A percentile compares a stretch with the other conserved stretches of the same genome.
Evolutionary conservation across 2,888 invertebrate species (phyloP).

Genomic region (Dichetophora obliterata): DNA sequence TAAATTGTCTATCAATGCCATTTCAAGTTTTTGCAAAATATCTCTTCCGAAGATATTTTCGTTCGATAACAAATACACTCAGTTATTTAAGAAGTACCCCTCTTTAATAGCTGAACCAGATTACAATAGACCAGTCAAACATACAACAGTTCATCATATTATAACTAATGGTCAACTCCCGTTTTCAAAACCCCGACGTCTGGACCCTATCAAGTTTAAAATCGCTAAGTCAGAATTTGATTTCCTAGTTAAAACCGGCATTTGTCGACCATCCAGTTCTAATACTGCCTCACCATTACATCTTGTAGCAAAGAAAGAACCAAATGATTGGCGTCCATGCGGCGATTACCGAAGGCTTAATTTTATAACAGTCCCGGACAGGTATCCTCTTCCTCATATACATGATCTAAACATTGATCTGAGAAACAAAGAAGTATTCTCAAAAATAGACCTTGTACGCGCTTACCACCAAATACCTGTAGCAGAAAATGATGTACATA

Average conservation of each 20-base stretch:
- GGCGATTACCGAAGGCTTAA: constrained; percentile 23
- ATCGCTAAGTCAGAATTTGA: too few species aligned
- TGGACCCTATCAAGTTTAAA: too few species aligned
- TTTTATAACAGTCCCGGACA: background rate
- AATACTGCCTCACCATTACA: constrained; percentile 7
- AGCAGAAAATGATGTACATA: too few species aligned
- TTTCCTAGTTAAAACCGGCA: too few species aligned
- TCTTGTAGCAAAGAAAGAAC: constrained; percentile 23
- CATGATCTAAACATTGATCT: constrained; percentile 19
- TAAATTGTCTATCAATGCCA: background rate
- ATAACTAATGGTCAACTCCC: constrained; percentile 11
- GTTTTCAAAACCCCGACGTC: too few species aligned
- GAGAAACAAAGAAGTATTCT: background rate
- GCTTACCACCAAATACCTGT: too few species aligned
- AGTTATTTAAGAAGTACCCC: constrained; percentile 15
- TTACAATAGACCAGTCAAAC: constrained; percentile 19
- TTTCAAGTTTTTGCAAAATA: background rate
- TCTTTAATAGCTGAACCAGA: background rate
- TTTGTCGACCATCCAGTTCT: constrained; percentile 16
- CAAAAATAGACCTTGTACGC: background rate
- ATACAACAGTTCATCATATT: constrained; percentile 23
- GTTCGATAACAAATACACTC: constrained; percentile 6
- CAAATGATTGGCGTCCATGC: constrained; percentile 36
- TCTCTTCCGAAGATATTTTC: constrained; percentile 11
- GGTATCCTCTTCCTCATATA: constrained; percentile 28